A percentile compares a stretch with the other conserved stretches of the same genome.
Conservation (phyloP, 2,113 vertebrate genomes). For the Aplodontia rufa region DNA sequence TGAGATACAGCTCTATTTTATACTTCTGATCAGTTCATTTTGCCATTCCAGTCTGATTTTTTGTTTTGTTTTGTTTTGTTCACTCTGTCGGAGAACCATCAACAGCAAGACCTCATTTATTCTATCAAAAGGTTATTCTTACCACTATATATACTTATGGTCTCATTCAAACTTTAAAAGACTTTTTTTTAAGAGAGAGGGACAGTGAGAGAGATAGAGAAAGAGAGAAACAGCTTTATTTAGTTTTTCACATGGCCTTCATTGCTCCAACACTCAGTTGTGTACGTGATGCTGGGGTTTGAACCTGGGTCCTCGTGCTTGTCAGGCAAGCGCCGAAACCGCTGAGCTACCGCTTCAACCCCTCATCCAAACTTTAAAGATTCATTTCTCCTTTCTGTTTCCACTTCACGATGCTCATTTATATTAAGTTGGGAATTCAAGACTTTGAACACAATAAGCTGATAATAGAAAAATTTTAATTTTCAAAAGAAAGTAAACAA, state of each 20-base stretch:
- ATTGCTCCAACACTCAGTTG: no score
- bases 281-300: no score
- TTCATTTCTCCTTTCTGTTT: not conserved
- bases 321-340: no score
- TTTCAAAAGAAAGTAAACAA: not conserved
- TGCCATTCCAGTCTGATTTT: not conserved
- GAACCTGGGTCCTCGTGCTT: no score
- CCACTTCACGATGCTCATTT: not conserved
- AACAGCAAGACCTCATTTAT: not conserved
- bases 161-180: conserved; percentile 1
- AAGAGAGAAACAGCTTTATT: no score
- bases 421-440: conserved; percentile 1
- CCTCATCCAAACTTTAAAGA: not conserved
- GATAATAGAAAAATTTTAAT: conserved; percentile 4
- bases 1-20: not conserved
- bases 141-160: not conserved
- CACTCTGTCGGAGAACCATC: not conserved
- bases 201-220: no score
- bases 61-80: not conserved
- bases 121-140: conserved; percentile 12
- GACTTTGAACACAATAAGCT: not conserved
- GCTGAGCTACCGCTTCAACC: no score
- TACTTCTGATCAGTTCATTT: not conserved
- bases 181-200: no score
- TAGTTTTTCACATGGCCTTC: no score